Evolutionary conservation across 2,113 vertebrate species (phyloP).

Genomic region (Phrynocephalus versicolor): DNA sequence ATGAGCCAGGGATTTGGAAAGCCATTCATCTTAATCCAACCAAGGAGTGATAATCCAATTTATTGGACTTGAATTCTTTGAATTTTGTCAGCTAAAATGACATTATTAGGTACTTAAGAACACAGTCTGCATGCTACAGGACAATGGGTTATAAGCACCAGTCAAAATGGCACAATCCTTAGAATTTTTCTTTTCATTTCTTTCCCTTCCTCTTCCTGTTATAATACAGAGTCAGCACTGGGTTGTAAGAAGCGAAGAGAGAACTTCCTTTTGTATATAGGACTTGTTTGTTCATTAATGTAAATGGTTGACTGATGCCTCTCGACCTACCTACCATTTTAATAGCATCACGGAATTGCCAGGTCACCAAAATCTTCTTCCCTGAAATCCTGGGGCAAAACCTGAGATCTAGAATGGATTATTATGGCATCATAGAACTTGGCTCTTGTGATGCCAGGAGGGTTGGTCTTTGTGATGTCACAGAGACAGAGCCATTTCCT

Average conservation of each 20-base stretch:
- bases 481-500: too few relatives aligned
- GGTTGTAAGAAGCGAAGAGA: background rate
- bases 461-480: too few relatives aligned
- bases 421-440: too few relatives aligned
- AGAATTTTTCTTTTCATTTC: background rate
- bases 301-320: too few relatives aligned
- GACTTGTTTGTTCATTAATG: background rate
- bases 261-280: background rate
- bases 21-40: constrained; percentile 71
- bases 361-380: too few relatives aligned
- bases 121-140: constrained; percentile 19
- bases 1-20: constrained; percentile 64
- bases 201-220: background rate
- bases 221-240: background rate
- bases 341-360: too few relatives aligned
- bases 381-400: too few relatives aligned
- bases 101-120: constrained; percentile 32
- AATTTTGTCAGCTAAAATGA: constrained; percentile 57
- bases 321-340: too few relatives aligned
- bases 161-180: background rate
- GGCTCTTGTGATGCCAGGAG: too few relatives aligned
- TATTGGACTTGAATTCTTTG: constrained; percentile 59
- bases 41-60: constrained; percentile 68
- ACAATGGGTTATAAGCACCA: constrained; percentile 20
- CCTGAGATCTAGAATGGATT: too few relatives aligned